phyloP scores from a whole-genome alignment of 2,888 invertebrate species.

The Troides helena region DNA sequence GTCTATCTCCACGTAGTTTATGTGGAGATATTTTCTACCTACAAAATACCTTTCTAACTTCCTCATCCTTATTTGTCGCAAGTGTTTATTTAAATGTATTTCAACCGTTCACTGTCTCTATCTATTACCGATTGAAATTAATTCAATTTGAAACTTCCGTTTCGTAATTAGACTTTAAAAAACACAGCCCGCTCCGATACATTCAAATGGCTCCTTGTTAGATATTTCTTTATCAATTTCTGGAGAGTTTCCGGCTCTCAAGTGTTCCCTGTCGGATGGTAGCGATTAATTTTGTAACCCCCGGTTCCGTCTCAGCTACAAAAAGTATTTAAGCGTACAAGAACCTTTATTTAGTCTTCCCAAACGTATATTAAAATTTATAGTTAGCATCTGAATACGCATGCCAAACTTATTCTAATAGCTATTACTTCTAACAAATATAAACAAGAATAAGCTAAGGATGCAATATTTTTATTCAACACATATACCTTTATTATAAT shows the following conservation, averaged over 20 bases:
- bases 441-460: not conserved
- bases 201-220: slow-evolving; percentile 29
- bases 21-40: not conserved
- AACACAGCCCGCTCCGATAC: slow-evolving; percentile 10
- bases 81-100: not conserved
- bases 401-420: not conserved
- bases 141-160: slow-evolving; percentile 25
- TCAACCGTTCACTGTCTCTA: slow-evolving; percentile 12
- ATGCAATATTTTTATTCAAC: no score
- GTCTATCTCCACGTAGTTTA: not conserved
- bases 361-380: slow-evolving; percentile 13
- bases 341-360: slow-evolving; percentile 15
- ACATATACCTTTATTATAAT: no score
- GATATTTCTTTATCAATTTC: slow-evolving; percentile 53
- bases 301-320: slow-evolving; percentile 39
- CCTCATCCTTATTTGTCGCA: not conserved
- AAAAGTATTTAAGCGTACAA: slow-evolving; percentile 34
- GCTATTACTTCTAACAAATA: not conserved
- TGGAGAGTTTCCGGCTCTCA: slow-evolving; percentile 60
- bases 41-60: not conserved
- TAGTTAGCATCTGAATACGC: slow-evolving; percentile 1
- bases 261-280: slow-evolving; percentile 59
- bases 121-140: slow-evolving; percentile 16
- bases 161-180: slow-evolving; percentile 16
- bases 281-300: slow-evolving; percentile 56